Conservation (phyloP, 2,888 invertebrate species). For the Leucophora obtusa region DNA sequence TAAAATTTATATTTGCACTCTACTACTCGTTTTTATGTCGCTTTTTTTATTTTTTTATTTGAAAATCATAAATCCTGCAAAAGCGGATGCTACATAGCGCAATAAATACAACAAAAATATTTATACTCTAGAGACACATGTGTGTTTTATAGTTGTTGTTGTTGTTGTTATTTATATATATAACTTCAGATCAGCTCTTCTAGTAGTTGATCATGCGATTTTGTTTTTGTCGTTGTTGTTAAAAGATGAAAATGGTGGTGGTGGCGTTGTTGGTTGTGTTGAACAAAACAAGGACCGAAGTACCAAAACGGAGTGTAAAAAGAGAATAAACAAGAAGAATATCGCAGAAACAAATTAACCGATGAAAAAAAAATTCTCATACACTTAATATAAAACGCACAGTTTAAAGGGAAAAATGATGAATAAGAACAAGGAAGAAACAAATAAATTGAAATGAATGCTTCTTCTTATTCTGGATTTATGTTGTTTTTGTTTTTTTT, state of each 20-base stretch:
- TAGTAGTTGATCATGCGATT: conserved; percentile 46
- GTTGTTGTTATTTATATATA: not conserved
- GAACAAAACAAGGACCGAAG: conserved; percentile 27
- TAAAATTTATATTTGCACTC: not conserved
- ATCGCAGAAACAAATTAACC: not conserved
- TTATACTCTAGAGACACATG: not conserved
- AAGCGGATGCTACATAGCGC: conserved; percentile 45
- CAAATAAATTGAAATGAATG: not conserved
- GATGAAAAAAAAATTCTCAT: conserved; percentile 44
- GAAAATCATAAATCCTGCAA: conserved; percentile 60
- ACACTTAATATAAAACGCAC: conserved; percentile 14
- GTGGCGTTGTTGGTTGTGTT: conserved; percentile 34
- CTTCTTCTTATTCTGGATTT: conserved; percentile 7
- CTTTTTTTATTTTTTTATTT: conserved; percentile 25
- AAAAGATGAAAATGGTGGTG: conserved; percentile 22
- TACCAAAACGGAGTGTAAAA: conserved; percentile 20
- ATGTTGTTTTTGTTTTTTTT: conserved; percentile 7
- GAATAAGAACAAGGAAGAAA: conserved; percentile 6
- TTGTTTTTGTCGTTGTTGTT: conserved; percentile 18
- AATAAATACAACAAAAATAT: not conserved
- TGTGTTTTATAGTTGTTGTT: not conserved
- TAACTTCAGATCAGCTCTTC: not conserved
- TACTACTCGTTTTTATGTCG: not conserved
- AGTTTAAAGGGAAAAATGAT: not conserved
- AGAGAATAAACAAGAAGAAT: conserved; percentile 15